Base-by-base conservation (phyloP, 2,888 invertebrate species). In the Brachyptera putata region DNA sequence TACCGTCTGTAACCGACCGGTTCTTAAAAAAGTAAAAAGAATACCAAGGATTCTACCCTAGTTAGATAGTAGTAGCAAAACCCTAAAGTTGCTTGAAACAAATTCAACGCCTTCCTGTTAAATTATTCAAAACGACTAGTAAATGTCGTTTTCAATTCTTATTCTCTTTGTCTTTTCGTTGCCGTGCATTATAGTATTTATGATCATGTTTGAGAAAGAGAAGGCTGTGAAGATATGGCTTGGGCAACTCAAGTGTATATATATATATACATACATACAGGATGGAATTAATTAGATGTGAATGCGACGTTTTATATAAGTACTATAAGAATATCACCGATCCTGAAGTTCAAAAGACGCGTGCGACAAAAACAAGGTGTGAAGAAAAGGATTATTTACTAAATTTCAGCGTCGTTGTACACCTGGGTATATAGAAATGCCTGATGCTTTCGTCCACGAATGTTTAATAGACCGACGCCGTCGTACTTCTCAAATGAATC, bases 211-310 rank as follows among this genome's bases (percentile, higher is more conserved):
- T 37, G 39, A n/a, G 53, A 41, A 57, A 53, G 61, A 50, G 57
- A 61, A 37, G 57, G 48, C 36, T 36, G 61, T 21, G 21, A 34
- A 2, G 50, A 62, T 59, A 62, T 62, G 59, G 62, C 59, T 55
- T 56, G 59, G 56, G 37, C 24, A 57, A 61, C 48, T 56, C 60
- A 61, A 56, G 60, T n/a, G n/a, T 57, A 57, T 57, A n/a, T n/a
- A n/a, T n/a, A n/a, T n/a, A n/a, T n/a, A n/a, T n/a, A n/a, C n/a
- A n/a, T n/a, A n/a, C n/a, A n/a, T n/a, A 48, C 59, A 22, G 34
- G 49, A 62, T 56, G 30, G 62, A 60, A 59, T 59, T 62, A 62
- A 62, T 57, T 55, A 62, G 62, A 22, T 36, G 53, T 25, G n/a
- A 39, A 18, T n/a, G n/a, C n/a, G n/a, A n/a, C n/a, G n/a, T 25